phyloP scores from a whole-genome alignment of 2,113 vertebrate genomes.

The Pangasianodon gigas region DNA sequence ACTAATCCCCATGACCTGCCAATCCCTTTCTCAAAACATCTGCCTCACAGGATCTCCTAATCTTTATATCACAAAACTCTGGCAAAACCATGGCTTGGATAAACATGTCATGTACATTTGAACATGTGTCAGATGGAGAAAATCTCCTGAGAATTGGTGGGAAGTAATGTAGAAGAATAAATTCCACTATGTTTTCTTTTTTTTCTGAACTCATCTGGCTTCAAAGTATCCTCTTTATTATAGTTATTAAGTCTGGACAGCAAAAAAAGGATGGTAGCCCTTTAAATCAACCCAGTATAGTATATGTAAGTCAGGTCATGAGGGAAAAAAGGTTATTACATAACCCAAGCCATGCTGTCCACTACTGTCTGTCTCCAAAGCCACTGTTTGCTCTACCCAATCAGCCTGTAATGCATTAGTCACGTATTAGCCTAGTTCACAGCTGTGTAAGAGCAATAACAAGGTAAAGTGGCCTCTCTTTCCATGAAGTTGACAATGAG shows the following conservation, averaged over 20 bases:
- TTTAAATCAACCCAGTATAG: background rate
- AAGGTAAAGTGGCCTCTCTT: background rate
- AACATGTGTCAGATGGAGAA: background rate
- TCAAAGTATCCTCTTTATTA: background rate
- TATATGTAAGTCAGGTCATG: background rate
- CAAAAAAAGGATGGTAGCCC: background rate
- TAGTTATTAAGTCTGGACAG: background rate
- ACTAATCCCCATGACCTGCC: constrained; percentile 59
- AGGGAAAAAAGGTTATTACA: background rate
- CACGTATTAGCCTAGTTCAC: constrained; percentile 49
- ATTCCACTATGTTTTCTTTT: background rate
- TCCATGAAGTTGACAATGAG: constrained; percentile 1
- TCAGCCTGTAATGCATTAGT: constrained; percentile 38
- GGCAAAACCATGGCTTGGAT: constrained; percentile 15
- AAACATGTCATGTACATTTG: constrained; percentile 21
- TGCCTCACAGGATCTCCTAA: constrained; percentile 59
- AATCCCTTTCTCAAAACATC: constrained; percentile 55
- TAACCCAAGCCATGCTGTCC: constrained; percentile 8
- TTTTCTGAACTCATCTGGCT: background rate
- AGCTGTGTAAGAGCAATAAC: constrained; percentile 38
- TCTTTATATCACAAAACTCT: constrained; percentile 43
- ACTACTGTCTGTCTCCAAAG: constrained; percentile 29
- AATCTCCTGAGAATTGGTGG: background rate
- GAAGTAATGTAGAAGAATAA: background rate
- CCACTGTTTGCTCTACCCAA: constrained; percentile 46